A percentile compares a stretch with the other conserved stretches of the same genome.
Evolutionary conservation across 2,888 invertebrate species (phyloP).

Genomic region (Ochropacha duplaris): DNA sequence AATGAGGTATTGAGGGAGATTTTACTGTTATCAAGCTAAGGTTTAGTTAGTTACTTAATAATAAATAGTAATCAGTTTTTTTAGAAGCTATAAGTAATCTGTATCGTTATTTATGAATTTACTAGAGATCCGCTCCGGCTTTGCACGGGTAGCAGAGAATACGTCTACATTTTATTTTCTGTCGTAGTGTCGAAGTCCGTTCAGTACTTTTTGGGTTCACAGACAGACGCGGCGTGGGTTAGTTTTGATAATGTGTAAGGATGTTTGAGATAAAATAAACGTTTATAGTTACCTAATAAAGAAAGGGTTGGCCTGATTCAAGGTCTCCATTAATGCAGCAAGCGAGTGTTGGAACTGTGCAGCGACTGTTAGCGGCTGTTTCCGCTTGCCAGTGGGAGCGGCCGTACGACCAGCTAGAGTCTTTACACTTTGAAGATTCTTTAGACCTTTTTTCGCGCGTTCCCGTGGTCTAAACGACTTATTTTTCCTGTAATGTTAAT

Average conservation of each 20-base stretch:
- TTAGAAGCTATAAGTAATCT: no score
- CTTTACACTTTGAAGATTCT: slow-evolving; percentile 96
- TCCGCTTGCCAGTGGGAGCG: slow-evolving; percentile 86
- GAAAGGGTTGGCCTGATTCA: slow-evolving; percentile 89
- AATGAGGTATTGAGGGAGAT: not conserved
- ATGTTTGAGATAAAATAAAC: not conserved
- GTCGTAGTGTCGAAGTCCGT: no score
- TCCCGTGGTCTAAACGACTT: slow-evolving; percentile 95
- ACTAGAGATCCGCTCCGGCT: no score
- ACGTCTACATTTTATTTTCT: no score
- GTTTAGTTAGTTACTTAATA: no score
- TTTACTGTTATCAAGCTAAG: no score
- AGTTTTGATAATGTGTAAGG: no score
- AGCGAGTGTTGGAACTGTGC: slow-evolving; percentile 97
- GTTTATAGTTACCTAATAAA: slow-evolving; percentile 71
- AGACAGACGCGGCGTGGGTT: no score
- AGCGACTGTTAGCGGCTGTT: slow-evolving; percentile 95
- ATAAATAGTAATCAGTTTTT: no score
- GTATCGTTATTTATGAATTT: no score
- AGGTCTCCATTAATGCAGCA: slow-evolving; percentile 95
- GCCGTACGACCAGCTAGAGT: slow-evolving; percentile 91
- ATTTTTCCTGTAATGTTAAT: slow-evolving; percentile 87
- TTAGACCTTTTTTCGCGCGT: slow-evolving; percentile 92
- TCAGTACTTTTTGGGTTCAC: no score
- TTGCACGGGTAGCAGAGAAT: no score